Evolutionary conservation across 2,113 vertebrate genomes (phyloP).

Genomic region (Acrocephalus arundinaceus): DNA sequence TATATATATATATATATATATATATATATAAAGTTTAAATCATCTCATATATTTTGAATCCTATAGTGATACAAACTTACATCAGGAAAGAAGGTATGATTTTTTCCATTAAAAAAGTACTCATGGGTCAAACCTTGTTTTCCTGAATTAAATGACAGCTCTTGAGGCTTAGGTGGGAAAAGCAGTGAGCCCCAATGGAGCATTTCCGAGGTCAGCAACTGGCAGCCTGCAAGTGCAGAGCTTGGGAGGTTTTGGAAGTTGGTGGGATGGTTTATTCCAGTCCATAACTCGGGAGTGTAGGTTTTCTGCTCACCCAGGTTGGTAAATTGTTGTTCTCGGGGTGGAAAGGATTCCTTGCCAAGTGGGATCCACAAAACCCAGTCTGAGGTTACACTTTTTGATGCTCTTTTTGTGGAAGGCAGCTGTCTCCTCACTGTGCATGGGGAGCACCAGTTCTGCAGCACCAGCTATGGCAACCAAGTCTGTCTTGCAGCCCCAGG

Average conservation of each 20-base stretch:
- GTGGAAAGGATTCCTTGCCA: not conserved
- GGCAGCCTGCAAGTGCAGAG: not conserved
- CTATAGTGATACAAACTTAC: not conserved
- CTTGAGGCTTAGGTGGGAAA: not conserved
- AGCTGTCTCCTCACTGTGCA: not conserved
- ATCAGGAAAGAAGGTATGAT: not conserved
- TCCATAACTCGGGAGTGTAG: accelerated
- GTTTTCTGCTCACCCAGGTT: not conserved
- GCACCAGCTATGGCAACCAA: not conserved
- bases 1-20: not conserved
- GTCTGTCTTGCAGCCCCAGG: not conserved
- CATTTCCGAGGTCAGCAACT: not conserved
- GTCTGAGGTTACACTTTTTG: not conserved
- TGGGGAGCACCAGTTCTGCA: not conserved
- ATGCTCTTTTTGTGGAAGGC: not conserved
- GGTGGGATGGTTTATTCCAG: not conserved
- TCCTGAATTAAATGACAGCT: not conserved
- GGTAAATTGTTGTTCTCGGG: not conserved
- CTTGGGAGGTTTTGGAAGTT: not conserved
- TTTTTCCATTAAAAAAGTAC: not conserved
- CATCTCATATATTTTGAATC: not conserved
- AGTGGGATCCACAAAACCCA: not conserved
- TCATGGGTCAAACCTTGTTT: not conserved
- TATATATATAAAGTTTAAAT: not conserved
- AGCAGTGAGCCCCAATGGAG: not conserved